Base-by-base conservation (phyloP, 2,113 vertebrate species). In the Myotis yumanensis region DNA sequence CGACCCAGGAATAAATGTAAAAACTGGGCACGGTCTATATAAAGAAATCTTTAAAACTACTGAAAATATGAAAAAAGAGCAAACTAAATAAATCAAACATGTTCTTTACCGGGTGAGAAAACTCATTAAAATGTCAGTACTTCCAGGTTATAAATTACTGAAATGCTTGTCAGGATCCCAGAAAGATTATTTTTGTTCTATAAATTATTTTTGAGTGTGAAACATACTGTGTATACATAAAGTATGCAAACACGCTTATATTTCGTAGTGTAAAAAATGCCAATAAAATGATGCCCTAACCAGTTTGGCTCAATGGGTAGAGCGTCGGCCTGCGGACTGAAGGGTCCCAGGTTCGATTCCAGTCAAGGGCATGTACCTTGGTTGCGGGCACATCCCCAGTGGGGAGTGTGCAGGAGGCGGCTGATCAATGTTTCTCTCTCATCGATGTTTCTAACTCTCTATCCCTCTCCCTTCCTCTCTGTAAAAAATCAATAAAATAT, bases 31-130 rank as follows among this genome's bases (percentile, higher is more conserved):
- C 57, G 54, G 40, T 46, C 7, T 57, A 30, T 68, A 57, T 40
- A 46, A 86, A 90, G 85, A 92, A 89, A 57, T 71, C 28, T 64
- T 85, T 75, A 48, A 86, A 69, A 69, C 28, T 54, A 30, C 52
- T 57, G 40, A 86, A 85, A 54, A 54, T 54, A 54, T 68, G 35
- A 57, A 59, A 80, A 89, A 80, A 30, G 32, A 69, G 15, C 46
- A 64, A 90, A 90, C 22, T 89, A 85, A 75, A 51, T 73, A 20
- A 79, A 76, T 75, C 46, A 84, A 69, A 37, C 43, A 48, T 72
- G 32, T 23, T 23, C 18, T 72, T 89, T 92, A 62, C 25, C 32
- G 75, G 46, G 72, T 89, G 86, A 80, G 66, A 95, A 90, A 86
- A 52, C 23, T 32, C 25, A 43, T 77, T 46, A 86, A 66, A 68